These are phyloP conservation scores for Ricordea florida DNA, from an alignment of 92 coral and sea anemone species.

Conservation along the genomic window DNA sequence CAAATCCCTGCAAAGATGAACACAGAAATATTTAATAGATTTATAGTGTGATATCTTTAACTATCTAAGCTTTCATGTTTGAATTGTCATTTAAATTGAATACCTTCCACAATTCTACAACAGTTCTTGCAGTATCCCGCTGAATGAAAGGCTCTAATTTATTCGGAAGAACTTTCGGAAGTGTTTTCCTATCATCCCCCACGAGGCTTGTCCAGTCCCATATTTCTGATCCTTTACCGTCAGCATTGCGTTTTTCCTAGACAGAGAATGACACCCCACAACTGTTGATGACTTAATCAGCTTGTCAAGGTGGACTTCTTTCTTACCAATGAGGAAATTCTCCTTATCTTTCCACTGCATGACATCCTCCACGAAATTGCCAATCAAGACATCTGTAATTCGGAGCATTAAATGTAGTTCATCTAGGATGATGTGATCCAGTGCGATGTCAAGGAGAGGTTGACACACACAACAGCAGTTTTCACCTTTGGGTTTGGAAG, in stretches of 20 bases:
- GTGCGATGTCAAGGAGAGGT: neutral
- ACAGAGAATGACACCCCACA: constrained; percentile 29
- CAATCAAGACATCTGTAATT: constrained; percentile 5
- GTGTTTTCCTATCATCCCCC: too few relatives aligned
- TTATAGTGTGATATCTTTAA: too few relatives aligned
- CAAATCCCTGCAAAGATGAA: too few relatives aligned
- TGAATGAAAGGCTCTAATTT: too few relatives aligned
- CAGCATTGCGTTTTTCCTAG: constrained; percentile 24
- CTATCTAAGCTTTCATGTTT: too few relatives aligned
- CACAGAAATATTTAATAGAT: too few relatives aligned
- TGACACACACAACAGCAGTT: constrained; percentile 9
- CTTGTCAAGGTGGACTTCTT: neutral
- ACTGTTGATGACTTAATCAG: neutral
- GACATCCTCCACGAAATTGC: constrained; percentile 6
- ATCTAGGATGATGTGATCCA: constrained; percentile 12
- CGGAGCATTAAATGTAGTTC: constrained; percentile 25
- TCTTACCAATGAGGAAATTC: too few relatives aligned
- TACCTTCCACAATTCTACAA: too few relatives aligned
- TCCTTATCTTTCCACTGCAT: constrained; percentile 37
- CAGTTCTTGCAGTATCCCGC: too few relatives aligned
- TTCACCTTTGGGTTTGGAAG: neutral
- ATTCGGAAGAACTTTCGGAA: too few relatives aligned
- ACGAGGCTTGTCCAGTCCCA: constrained; percentile 24
- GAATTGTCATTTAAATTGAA: too few relatives aligned
- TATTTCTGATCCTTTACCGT: too few relatives aligned